Base-by-base conservation (phyloP, 2,888 invertebrate genomes). In the Hyposoter didymator region DNA sequence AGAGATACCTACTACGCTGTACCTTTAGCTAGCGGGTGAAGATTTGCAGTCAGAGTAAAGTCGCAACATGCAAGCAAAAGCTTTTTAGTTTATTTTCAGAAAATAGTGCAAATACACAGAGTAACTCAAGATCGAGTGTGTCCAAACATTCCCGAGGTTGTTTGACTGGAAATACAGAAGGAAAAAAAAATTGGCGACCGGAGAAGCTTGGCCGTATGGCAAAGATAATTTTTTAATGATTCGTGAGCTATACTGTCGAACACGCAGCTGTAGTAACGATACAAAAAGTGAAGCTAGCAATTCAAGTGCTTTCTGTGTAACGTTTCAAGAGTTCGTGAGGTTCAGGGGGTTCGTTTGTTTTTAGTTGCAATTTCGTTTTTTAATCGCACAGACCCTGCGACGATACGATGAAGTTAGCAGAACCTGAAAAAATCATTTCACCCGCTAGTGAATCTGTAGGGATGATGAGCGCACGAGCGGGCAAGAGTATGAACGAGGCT, bases 1-100 rank as follows among this genome's bases (percentile, higher is more conserved):
- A 93, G 93, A 93, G 92, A 93, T 93, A 94, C 86, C 86, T 87
- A 88, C 94, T 94, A 94, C 94, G 92, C 93, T 93, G 94, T 94
- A 94, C 94, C 94, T 94, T 94, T 93, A 91, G 92, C 93, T 91
- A 92, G 90, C 91, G 92, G 92, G 91, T 88, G 85, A 66, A 22
- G 12, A 43, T 49, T 52, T 55, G 72, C 55, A 19, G 59, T 59
- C 49, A 64, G 17, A 72, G 43, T n/a, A 39, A 28, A 49, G 35
- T 72, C 64, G 47, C 4, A n/a, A 64, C 72, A 45, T 72, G 35
- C 49, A 49, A 67, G 19, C 64, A 35, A 43, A 86, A 67, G 19
- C 67, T 59, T 28, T 39, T 1, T 39, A 7, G 1, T 59, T 28
- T 1, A 59, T 22, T 22, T 28, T 3, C 47, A 45, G 35, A 52